Base-by-base conservation (phyloP, 2,113 vertebrate genomes). In the Callospermophilus lateralis region DNA sequence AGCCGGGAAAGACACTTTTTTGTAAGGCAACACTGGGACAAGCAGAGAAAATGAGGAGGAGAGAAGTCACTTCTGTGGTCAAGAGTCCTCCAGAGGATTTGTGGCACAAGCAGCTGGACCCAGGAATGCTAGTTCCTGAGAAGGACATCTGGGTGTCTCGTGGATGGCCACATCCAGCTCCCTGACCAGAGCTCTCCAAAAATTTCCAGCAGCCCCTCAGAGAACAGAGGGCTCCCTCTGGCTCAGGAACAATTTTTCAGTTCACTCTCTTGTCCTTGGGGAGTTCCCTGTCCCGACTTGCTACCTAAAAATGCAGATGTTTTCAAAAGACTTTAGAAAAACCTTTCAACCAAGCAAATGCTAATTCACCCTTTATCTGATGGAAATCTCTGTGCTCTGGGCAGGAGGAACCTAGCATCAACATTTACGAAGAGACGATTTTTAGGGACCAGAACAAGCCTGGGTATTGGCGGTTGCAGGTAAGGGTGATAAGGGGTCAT, bases 241-340 rank as follows among this genome's bases (percentile, higher is more conserved):
- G 67, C n/a, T 39, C 53, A 19, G 39, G 10, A 34, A 73, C 28
- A n/a, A 42, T 8, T 53, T 88, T 45, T 70, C 51, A 48, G 39
- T 61, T 58, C 70, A 22, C 13, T 70, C 28, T 10, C 45, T 85
- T 90, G 16, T 58, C 61, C n/a, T 4, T 39, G 24, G 37, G 34
- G 48, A 86, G 48, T 48, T 19, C 24, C 37, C n/a, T 68, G 48
- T 70, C 58, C 53, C 51, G n/a, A 34, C 83, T 83, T 81, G 83
- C 37, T 90, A 51, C 48, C 58, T 81, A 58, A 74, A 79, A 45
- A 65, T 74, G 8, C 17, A 37, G 76, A 37, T 87, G 61, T 13
- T 86, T 87, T 91, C 61, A 81, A 86, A 81, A 90, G 42, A 55
- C 37, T 83, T 90, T 67, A n/a, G 45, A 85, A 85, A 89, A 90